phyloP scores from a whole-genome alignment of 2,888 invertebrate species.

The Nycteola revayana region DNA sequence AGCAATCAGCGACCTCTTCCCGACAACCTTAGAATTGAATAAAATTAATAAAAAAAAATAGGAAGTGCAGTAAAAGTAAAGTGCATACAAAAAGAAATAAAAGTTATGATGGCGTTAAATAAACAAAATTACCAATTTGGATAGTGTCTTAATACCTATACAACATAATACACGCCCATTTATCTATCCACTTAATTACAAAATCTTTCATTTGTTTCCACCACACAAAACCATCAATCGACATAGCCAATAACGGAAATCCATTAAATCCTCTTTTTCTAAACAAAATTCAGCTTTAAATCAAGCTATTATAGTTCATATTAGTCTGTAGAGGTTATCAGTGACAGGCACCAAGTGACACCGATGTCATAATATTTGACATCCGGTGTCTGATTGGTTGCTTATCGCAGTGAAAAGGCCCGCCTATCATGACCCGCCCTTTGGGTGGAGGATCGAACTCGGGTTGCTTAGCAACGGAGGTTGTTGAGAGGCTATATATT shows the following conservation, averaged over 20 bases:
- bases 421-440: slow-evolving; percentile 32
- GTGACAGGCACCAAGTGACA: slow-evolving; percentile 63
- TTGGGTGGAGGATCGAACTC: slow-evolving; percentile 22
- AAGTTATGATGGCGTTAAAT: too few relatives aligned
- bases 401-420: slow-evolving; percentile 27
- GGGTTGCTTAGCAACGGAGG: slow-evolving; percentile 49
- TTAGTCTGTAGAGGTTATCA: slow-evolving; percentile 17
- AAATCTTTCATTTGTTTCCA: background rate
- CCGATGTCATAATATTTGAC: slow-evolving; percentile 66
- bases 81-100: too few relatives aligned
- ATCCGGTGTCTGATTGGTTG: slow-evolving; percentile 67
- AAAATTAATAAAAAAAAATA: too few relatives aligned
- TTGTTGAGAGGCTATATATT: slow-evolving; percentile 10
- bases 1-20: too few relatives aligned
- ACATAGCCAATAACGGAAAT: slow-evolving; percentile 54
- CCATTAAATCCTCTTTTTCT: slow-evolving; percentile 19
- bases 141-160: too few relatives aligned
- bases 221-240: slow-evolving; percentile 20
- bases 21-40: too few relatives aligned
- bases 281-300: slow-evolving; percentile 23
- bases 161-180: too few relatives aligned
- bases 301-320: slow-evolving; percentile 19
- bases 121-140: too few relatives aligned
- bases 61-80: too few relatives aligned
- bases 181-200: too few relatives aligned